A percentile compares a stretch with the other conserved stretches of the same genome.
Evolutionary conservation across 2,113 vertebrate species (phyloP).

Genomic region (Brachirus orientalis): DNA sequence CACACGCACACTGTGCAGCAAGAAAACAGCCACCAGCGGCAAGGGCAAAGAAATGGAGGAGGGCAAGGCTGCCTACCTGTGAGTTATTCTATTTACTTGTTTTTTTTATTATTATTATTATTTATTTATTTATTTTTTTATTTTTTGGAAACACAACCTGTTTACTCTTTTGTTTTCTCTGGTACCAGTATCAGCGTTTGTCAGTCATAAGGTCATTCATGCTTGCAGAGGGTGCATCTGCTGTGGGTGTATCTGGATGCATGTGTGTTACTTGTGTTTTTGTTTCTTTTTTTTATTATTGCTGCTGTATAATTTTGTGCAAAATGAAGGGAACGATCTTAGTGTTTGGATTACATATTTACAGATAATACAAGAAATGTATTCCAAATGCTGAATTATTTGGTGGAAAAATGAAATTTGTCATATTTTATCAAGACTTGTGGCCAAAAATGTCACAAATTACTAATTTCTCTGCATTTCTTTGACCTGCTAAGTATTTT

Average conservation of each 20-base stretch:
- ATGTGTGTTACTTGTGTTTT: background rate
- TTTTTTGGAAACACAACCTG: too few relatives aligned
- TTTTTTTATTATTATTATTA: background rate
- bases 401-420: background rate
- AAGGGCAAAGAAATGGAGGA: slow-evolving; percentile 98
- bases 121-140: too few relatives aligned
- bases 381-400: background rate
- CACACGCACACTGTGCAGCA: slow-evolving; percentile 93
- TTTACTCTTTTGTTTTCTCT: slow-evolving; percentile 3
- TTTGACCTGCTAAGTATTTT: too few relatives aligned
- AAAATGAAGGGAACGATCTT: too few relatives aligned
- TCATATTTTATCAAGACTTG: too few relatives aligned
- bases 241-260: slow-evolving; percentile 68
- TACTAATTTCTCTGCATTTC: too few relatives aligned
- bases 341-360: too few relatives aligned
- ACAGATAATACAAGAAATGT: background rate
- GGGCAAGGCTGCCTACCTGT: slow-evolving; percentile 98
- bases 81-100: slow-evolving; percentile 78
- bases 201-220: slow-evolving; percentile 57
- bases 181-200: slow-evolving; percentile 13
- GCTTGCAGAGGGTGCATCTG: slow-evolving; percentile 68
- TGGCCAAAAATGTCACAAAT: background rate
- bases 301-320: background rate
- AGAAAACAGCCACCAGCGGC: slow-evolving; percentile 93
- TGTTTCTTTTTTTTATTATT: background rate